A percentile compares a stretch with the other conserved stretches of the same genome.
Conservation (phyloP, 1,140 invertebrate species). For the Meteorus sp. region DNA sequence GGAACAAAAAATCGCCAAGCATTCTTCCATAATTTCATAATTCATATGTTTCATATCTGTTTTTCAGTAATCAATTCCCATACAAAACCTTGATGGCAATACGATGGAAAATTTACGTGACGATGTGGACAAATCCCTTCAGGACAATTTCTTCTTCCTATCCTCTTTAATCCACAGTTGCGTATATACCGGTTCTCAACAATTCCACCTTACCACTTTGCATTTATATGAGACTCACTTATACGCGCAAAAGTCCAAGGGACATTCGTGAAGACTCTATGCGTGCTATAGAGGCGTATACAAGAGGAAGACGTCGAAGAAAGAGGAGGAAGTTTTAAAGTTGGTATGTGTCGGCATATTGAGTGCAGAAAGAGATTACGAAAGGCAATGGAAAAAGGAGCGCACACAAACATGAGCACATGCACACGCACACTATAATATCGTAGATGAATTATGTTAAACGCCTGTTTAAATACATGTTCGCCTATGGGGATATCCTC, state of each 20-base stretch:
- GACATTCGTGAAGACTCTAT: conserved; percentile 12
- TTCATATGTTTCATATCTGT: no score
- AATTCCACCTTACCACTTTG: conserved; percentile 37
- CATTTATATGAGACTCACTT: conserved; percentile 39
- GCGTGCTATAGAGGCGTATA: conserved; percentile 4
- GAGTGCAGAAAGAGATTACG: conserved; percentile 1
- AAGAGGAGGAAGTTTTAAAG: neutral
- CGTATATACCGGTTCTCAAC: conserved; percentile 15
- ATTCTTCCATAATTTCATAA: no score
- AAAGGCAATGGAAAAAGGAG: conserved; percentile 17
- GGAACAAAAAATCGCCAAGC: no score
- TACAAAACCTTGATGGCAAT: neutral
- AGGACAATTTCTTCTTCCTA: conserved; percentile 1
- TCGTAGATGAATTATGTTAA: conserved; percentile 58
- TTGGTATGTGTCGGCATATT: neutral
- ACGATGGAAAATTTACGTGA: neutral
- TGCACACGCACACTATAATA: no score
- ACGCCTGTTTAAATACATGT: conserved; percentile 57
- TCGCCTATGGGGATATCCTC: conserved; percentile 42
- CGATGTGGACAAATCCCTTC: neutral
- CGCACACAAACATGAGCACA: conserved; percentile 25
- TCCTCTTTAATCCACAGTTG: neutral
- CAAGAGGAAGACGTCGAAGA: neutral
- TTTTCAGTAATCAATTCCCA: no score
- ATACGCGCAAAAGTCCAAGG: neutral